A percentile compares a stretch with the other conserved stretches of the same genome.
phyloP scores from a whole-genome alignment of 2,888 invertebrate genomes.

The Hymenopus coronatus region DNA sequence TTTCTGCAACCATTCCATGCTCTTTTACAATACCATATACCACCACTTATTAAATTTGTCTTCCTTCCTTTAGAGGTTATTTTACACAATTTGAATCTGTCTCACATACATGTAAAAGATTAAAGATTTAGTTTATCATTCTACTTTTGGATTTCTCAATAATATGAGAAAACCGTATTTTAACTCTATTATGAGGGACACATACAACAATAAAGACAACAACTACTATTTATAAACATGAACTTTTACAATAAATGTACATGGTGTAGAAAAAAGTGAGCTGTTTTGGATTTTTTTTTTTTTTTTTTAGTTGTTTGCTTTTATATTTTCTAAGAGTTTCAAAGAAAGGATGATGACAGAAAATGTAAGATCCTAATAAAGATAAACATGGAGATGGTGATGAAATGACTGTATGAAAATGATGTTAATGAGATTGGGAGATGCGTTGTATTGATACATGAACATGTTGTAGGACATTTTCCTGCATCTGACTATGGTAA shows the following conservation, averaged over 20 bases:
- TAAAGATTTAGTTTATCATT: background rate
- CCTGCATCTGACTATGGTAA: background rate
- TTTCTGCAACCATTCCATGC: background rate
- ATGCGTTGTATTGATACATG: background rate
- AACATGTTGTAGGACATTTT: background rate
- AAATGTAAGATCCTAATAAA: background rate
- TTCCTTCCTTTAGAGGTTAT: background rate
- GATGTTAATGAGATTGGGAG: constrained; percentile 2
- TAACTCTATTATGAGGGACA: background rate
- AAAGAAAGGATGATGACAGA: background rate
- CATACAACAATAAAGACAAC: background rate
- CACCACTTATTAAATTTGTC: background rate
- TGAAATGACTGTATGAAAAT: background rate
- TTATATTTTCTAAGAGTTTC: background rate
- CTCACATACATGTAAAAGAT: background rate
- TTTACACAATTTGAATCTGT: background rate
- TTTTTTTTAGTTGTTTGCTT: background rate
- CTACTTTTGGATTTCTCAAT: background rate
- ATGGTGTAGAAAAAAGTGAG: constrained; percentile 32
- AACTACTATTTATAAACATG: constrained; percentile 14
- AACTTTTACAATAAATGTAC: constrained; percentile 27
- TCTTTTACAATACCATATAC: background rate
- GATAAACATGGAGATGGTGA: constrained; percentile 9
- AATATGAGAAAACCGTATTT: background rate
- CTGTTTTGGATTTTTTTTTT: constrained; percentile 10